phyloP scores from a whole-genome alignment of 2,113 vertebrate genomes.

The Sprattus sprattus region DNA sequence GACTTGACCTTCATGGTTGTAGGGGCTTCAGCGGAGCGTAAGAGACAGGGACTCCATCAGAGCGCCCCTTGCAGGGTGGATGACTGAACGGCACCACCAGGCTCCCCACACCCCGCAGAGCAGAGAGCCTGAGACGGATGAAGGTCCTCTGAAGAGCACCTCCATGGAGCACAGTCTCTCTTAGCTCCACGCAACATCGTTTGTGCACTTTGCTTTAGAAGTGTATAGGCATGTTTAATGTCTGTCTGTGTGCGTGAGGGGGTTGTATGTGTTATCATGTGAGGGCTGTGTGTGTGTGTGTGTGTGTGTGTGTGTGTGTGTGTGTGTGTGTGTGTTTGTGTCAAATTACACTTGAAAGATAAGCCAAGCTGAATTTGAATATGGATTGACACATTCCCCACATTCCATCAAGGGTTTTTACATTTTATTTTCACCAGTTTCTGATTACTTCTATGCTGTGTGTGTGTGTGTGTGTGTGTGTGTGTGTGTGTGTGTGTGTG shows the following conservation, averaged over 20 bases:
- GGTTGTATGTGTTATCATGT: not conserved
- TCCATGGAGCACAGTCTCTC: too few species aligned
- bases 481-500: not conserved
- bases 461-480: not conserved
- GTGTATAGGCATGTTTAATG: not conserved
- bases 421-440: constrained; percentile 3
- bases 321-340: constrained; percentile 24
- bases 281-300: not conserved
- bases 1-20: too few species aligned
- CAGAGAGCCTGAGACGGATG: too few species aligned
- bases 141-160: too few species aligned
- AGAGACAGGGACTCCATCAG: too few species aligned
- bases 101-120: too few species aligned
- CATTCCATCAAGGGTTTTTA: not conserved
- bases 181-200: too few species aligned
- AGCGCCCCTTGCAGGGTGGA: too few species aligned
- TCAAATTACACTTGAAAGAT: constrained; percentile 63
- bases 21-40: too few species aligned
- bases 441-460: not conserved
- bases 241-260: not conserved
- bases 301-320: constrained; percentile 13
- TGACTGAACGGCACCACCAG: too few species aligned
- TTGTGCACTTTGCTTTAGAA: too few species aligned
- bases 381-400: constrained; percentile 53
- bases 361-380: constrained; percentile 58